Conservation (phyloP, 1,140 invertebrate genomes). For the Teleogryllus occipitalis region DNA sequence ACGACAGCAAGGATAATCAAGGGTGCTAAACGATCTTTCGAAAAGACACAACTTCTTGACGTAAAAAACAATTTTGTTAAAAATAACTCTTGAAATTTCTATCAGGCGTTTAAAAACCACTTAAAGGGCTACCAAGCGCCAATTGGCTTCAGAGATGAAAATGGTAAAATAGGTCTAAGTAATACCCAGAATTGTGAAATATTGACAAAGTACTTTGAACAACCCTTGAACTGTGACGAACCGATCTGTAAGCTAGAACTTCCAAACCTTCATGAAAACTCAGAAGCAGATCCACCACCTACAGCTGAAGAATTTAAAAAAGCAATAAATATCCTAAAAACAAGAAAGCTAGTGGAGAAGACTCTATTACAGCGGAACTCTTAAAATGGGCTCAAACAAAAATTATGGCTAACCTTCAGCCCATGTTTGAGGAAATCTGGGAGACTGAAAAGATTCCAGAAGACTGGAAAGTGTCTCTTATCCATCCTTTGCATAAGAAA, state of each 20-base stretch:
- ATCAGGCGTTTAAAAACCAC: conserved; percentile 10
- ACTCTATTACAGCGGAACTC: neutral
- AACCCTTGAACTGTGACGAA: neutral
- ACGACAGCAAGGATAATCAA: neutral
- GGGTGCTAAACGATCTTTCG: conserved; percentile 9
- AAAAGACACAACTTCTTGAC: conserved; percentile 11
- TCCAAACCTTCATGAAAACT: neutral
- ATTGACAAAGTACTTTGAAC: neutral
- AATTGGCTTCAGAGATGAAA: conserved; percentile 14
- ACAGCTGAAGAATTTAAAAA: neutral
- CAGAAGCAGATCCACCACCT: neutral
- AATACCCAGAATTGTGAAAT: conserved; percentile 17
- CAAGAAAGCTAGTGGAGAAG: neutral
- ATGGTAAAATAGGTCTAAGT: conserved; percentile 10
- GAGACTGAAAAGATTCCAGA: neutral
- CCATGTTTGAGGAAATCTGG: neutral
- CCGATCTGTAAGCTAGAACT: neutral
- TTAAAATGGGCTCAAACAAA: neutral
- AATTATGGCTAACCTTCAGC: neutral
- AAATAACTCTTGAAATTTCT: conserved; percentile 13
- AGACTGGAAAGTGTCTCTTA: neutral
- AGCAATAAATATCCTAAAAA: neutral
- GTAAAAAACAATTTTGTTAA: conserved; percentile 10
- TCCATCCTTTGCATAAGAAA: too few relatives aligned
- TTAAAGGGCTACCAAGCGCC: conserved; percentile 8